phyloP scores from a whole-genome alignment of 2,888 invertebrate genomes.

The Petrolisthes manimaculis region DNA sequence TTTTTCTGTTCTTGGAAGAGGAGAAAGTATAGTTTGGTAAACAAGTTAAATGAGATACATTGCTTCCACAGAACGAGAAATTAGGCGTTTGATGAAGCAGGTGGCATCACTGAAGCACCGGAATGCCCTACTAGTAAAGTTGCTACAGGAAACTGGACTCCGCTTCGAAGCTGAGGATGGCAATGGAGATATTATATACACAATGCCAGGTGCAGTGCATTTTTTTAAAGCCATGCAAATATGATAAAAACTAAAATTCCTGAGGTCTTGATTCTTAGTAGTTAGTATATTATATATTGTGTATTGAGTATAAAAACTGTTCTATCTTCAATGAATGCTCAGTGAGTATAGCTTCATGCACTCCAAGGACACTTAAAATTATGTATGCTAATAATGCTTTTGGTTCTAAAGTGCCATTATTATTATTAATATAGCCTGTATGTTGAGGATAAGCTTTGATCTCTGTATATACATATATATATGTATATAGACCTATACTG shows the following conservation, averaged over 20 bases:
- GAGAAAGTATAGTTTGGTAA: not conserved
- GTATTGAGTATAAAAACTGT: too few species aligned
- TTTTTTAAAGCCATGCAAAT: not conserved
- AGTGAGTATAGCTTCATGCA: too few species aligned
- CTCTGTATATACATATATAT: not conserved
- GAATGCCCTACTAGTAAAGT: slow-evolving; percentile 46
- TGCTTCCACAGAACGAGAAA: slow-evolving; percentile 35
- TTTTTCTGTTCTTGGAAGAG: not conserved
- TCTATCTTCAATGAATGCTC: too few species aligned
- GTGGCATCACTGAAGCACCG: slow-evolving; percentile 41
- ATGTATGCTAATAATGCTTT: too few species aligned
- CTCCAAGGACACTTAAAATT: too few species aligned
- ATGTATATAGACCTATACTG: not conserved
- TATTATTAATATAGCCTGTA: too few species aligned
- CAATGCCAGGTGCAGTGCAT: slow-evolving; percentile 35
- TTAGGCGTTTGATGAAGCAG: slow-evolving; percentile 35
- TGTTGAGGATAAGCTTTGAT: too few species aligned
- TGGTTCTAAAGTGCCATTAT: too few species aligned
- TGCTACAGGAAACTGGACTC: slow-evolving; percentile 50
- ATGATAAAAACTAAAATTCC: too few species aligned
- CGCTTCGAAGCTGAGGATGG: slow-evolving; percentile 35
- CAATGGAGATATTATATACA: slow-evolving; percentile 37
- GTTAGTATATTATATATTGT: too few species aligned
- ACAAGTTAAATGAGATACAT: not conserved
- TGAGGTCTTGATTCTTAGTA: too few species aligned